Percentiles rank a stretch among this genome's conserved stretches.
phyloP scores from a whole-genome alignment of 35 echinoderm and acorn worm species.

The Apostichopus parvimensis region DNA sequence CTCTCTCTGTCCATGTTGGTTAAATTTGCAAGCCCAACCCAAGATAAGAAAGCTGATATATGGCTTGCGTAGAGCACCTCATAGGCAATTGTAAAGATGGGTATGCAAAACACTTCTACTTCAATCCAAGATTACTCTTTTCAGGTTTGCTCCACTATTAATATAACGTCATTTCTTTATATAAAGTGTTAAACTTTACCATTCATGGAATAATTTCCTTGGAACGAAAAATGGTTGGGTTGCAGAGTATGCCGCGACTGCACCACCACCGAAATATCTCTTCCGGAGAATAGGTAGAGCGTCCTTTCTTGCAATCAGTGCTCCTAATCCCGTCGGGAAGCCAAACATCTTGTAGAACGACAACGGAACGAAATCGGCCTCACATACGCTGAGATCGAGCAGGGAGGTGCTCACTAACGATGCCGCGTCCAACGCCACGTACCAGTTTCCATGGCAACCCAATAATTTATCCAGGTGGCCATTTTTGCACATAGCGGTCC shows the following conservation, averaged over 20 bases:
- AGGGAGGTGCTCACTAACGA: constrained; percentile 74
- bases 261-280: constrained; percentile 90
- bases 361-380: constrained; percentile 82
- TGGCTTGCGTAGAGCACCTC: too few species aligned
- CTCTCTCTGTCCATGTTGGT: too few species aligned
- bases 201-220: constrained; percentile 63
- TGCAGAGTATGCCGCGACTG: constrained; percentile 71
- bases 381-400: constrained; percentile 69
- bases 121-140: too few species aligned
- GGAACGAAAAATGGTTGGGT: constrained; percentile 66
- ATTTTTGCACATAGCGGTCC: constrained; percentile 59
- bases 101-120: too few species aligned
- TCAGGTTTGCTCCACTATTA: too few species aligned
- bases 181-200: constrained; percentile 10
- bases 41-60: too few species aligned
- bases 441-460: constrained; percentile 76
- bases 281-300: constrained; percentile 59
- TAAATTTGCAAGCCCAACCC: too few species aligned
- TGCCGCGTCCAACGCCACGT: constrained; percentile 80
- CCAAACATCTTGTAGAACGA: constrained; percentile 99
- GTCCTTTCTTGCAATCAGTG: constrained; percentile 81
- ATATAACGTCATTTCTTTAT: neutral
- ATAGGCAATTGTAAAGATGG: too few species aligned
- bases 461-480: neutral
- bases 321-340: constrained; percentile 94